Conservation (phyloP, 2,113 vertebrate species). For the Charina bottae region DNA sequence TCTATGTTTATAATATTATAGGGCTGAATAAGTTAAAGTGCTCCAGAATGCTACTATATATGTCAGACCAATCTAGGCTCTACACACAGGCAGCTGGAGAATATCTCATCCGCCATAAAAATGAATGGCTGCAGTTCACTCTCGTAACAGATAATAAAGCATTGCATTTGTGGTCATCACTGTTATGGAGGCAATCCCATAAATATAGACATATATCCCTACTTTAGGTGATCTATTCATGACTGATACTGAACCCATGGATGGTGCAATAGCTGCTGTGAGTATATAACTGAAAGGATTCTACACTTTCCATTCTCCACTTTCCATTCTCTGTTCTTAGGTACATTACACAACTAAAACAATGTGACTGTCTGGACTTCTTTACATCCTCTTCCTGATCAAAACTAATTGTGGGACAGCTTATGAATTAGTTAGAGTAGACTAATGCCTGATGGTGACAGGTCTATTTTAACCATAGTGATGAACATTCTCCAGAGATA, state of each 20-base stretch:
- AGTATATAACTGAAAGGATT: not conserved
- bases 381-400: slow-evolving; percentile 70
- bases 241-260: not conserved
- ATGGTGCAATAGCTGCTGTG: not conserved
- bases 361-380: not conserved
- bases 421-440: slow-evolving; percentile 75
- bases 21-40: no score
- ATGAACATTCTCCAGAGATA: slow-evolving; percentile 73
- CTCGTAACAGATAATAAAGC: not conserved
- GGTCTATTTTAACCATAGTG: slow-evolving; percentile 71
- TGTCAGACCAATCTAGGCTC: no score
- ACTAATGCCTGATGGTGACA: slow-evolving; percentile 71
- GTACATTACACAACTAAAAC: not conserved
- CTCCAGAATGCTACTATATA: no score
- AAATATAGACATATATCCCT: no score
- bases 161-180: no score
- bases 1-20: no score
- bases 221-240: not conserved
- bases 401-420: slow-evolving; percentile 75
- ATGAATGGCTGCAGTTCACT: not conserved
- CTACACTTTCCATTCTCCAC: no score
- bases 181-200: not conserved
- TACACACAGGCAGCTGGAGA: not conserved
- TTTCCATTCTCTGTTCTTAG: no score
- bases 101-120: not conserved